These are phyloP conservation scores for Galago senegalensis DNA, from an alignment of 2,797 vertebrate species.

Conservation along the genomic window DNA sequence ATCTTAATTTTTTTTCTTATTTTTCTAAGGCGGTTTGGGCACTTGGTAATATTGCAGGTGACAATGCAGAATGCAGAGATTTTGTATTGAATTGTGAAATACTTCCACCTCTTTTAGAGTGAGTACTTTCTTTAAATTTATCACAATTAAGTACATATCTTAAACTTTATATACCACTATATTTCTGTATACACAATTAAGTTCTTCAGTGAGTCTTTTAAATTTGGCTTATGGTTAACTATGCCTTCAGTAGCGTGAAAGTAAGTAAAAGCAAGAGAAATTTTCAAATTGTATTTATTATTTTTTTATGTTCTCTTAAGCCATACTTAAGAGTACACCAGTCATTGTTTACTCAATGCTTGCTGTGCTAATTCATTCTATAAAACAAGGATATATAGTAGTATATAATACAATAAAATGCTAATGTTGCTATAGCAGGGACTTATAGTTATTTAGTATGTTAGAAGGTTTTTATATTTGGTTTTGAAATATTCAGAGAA, in stretches of 20 bases:
- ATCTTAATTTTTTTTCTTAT: constrained; percentile 72
- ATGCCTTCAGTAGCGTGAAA: constrained; percentile 26
- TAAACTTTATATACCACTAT: not conserved
- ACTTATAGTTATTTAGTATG: constrained; percentile 5
- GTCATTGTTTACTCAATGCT: constrained; percentile 21
- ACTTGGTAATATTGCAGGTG: constrained; percentile 98
- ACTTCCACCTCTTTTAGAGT: constrained; percentile 96
- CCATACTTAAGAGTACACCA: not conserved
- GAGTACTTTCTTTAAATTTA: constrained; percentile 87
- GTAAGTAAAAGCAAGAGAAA: not conserved
- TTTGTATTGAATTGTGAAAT: constrained; percentile 98
- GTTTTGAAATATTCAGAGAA: constrained; percentile 30
- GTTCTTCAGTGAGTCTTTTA: constrained; percentile 52
- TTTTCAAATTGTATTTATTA: not conserved
- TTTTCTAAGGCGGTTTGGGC: constrained; percentile 97
- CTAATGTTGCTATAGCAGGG: not conserved
- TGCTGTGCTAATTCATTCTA: constrained; percentile 35
- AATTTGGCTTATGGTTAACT: constrained; percentile 39
- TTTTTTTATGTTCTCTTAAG: constrained; percentile 32
- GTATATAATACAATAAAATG: constrained; percentile 31
- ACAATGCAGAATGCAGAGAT: constrained; percentile 98
- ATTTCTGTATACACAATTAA: constrained; percentile 46
- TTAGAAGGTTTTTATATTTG: constrained; percentile 45
- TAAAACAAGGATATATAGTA: not conserved
- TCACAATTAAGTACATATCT: not conserved